Base-by-base conservation (phyloP, 1,140 invertebrate species). In the Globodera ellingtonae region DNA sequence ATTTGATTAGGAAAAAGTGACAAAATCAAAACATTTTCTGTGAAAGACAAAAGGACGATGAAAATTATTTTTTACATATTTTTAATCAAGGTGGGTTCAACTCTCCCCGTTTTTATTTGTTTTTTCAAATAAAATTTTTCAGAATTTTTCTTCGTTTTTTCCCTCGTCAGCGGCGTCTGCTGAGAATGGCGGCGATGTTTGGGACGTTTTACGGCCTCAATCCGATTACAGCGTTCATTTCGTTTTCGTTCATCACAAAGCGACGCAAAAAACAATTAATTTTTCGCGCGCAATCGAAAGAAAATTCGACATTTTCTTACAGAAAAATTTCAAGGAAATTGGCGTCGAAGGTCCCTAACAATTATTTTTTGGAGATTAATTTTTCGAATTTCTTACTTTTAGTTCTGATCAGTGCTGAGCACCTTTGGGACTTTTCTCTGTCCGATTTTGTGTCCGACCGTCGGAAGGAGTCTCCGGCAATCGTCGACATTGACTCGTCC, bases 211-310 rank as follows among this genome's bases (percentile, higher is more conserved):
- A n/a, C 67, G 79, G 35, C 72, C 84, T 46, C 69, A 77, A 10
- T 71, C 84, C 1, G 50, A 62, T 10, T 85, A 85, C 67, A 75
- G 80, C 62, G 62, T 85, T 10, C 84, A 85, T 59, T 67, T 85
- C 50, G 73, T 85, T 59, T 85, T 86, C 74, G 66, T 85, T 9
- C 84, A 85, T 72, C 70, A 79, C 18, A 21, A 71, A 9, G 18
- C 82, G 18, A 44, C 24, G n/a, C 46, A 44, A 75, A 82, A 78
- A 24, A n/a, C 35, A 8, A 67, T 77, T 77, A 48, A 47, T 35
- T 67, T 65, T 44, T 44, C 75, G 8, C 65, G 65, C 65, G 15
- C 24, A 62, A 69, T 77, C 24, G 13, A 69, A 67, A 46, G 65
- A 8, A 77, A 77, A 77, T 62, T 77, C 24, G 18, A n/a, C 65